phyloP scores from a whole-genome alignment of 2,888 invertebrate genomes.

The Neoascia interrupta region DNA sequence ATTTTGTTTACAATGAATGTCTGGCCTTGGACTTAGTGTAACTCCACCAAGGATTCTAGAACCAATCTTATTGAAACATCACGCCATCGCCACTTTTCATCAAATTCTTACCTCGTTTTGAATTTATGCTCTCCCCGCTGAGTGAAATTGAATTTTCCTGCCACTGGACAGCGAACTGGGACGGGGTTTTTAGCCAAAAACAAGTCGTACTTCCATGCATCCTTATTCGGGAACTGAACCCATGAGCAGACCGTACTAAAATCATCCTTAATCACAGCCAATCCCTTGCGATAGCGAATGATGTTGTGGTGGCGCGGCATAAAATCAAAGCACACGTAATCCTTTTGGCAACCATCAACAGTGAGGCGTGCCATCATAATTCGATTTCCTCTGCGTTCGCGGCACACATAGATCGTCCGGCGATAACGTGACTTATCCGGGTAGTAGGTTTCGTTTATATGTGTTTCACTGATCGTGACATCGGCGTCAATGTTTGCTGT shows the following conservation, averaged over 20 bases:
- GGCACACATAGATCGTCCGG: slow-evolving; percentile 95
- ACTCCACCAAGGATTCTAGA: slow-evolving; percentile 94
- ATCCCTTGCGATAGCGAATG: slow-evolving; percentile 92
- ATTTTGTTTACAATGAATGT: slow-evolving; percentile 94
- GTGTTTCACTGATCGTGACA: slow-evolving; percentile 95
- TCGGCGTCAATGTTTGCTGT: slow-evolving; percentile 98
- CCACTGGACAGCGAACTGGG: slow-evolving; percentile 96
- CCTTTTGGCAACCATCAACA: slow-evolving; percentile 97
- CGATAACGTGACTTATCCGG: slow-evolving; percentile 94
- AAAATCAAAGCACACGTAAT: slow-evolving; percentile 98
- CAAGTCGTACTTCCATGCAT: slow-evolving; percentile 92
- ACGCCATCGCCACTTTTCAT: neutral
- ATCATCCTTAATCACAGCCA: slow-evolving; percentile 93
- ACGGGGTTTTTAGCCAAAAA: slow-evolving; percentile 92
- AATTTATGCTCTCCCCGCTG: slow-evolving; percentile 95
- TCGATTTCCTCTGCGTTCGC: slow-evolving; percentile 93
- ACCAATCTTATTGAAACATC: neutral
- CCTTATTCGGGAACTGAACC: slow-evolving; percentile 93
- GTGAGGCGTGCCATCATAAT: slow-evolving; percentile 98
- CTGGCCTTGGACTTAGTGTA: slow-evolving; percentile 94
- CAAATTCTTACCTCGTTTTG: slow-evolving; percentile 83
- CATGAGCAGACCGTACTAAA: slow-evolving; percentile 96
- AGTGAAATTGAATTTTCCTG: slow-evolving; percentile 96
- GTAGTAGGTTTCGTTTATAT: slow-evolving; percentile 96
- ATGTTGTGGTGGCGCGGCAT: slow-evolving; percentile 97